Base-by-base conservation (phyloP, 1,140 invertebrate genomes). In the Himalopsyche phryganea region DNA sequence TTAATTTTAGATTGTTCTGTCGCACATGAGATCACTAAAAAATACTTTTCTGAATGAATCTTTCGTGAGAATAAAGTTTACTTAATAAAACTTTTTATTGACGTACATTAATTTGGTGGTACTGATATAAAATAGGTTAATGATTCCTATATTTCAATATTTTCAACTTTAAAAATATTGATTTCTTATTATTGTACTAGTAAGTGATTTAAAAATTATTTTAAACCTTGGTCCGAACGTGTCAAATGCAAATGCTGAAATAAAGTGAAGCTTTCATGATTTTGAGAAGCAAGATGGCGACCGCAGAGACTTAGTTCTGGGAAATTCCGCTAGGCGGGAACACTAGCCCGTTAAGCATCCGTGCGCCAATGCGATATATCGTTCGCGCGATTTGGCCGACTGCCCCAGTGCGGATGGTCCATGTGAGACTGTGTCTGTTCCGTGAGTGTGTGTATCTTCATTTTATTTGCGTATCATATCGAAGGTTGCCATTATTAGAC, bases 231-330 rank as follows among this genome's bases (percentile, higher is more conserved):
- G 3, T 28, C 23, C 4, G 23, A 28, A 28, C 23, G 23, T 28
- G 23, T 28, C 23, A 28, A 28, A 28, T 28, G 50, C 50, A 41
- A 35, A 41, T 41, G 51, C 28, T 53, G 51, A 45, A 46, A 40
- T 40, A 15, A 53, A 45, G 48, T 33, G 42, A 32, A 45, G 23
- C 41, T 23, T 20, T 20, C 41, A 41, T n/a, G 51, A 53, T 53
- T 40, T 41, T 45, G 51, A 44, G 20, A 14, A 13, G 23, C 51
- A 53, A 53, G 51, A 53, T 53, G 51, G 51, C 51, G 51, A 20
- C 42, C 38, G 15, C n/a, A 11, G 4, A 3, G 20, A 10, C 18
- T 20, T 45, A 45, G 41, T 53, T 53, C 41, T 9, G 13, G 11
- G 23, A 20, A 18, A 33, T 17, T 19, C 51, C 51, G 51, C 51